Evolutionary conservation across 2,888 invertebrate species (phyloP), one percentile per base, ranked within the genome.

Genomic region (Agrotis exclamationis): DNA sequence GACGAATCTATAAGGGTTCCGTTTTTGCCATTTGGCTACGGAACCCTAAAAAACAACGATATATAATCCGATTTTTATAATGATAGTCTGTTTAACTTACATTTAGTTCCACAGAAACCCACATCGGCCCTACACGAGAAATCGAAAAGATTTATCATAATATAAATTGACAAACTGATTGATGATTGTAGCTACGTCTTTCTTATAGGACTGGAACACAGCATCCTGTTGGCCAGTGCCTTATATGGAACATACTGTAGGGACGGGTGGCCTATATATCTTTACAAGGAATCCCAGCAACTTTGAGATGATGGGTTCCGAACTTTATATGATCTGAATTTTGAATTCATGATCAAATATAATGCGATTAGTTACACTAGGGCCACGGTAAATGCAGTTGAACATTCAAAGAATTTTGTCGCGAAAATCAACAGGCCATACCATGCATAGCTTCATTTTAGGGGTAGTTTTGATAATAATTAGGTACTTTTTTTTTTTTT

Each of bases 121-220:
- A 54, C 5, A 28, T 28, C 11, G 18, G 28, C 16, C 18, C 39
- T 28, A 13, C 4, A 44, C 28, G 16, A 44, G 57, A 11, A 48
- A 57, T 57, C 39, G 18, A 20, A 39, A 48, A 60, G 50, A 60
- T 50, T 45, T 51, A 45, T 20, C 59, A 60, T 45, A n/a, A 45
- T 51, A 16, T n/a, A 13, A 20, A 45, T 51, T 74, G 62, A 74
- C 45, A 60, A 33, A 3, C 9, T 45, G 51, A 60, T 74, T 45
- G n/a, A 70, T 45, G 9, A 2, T 4, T 16, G 3, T 2, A 14
- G 1, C 13, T 20, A 9, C 18, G 16, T 62, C 0, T 50, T 60
- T 70, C 73, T 60, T 51, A 28, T 44, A 16, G 13, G 13, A 22
- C 4, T 22, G n/a, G 33, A n/a, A 22, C 13, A 20, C n/a, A 47